Evolutionary conservation across 2,113 vertebrate species (phyloP), one percentile per base, ranked within the genome.

Genomic region (Rhea pennata): DNA sequence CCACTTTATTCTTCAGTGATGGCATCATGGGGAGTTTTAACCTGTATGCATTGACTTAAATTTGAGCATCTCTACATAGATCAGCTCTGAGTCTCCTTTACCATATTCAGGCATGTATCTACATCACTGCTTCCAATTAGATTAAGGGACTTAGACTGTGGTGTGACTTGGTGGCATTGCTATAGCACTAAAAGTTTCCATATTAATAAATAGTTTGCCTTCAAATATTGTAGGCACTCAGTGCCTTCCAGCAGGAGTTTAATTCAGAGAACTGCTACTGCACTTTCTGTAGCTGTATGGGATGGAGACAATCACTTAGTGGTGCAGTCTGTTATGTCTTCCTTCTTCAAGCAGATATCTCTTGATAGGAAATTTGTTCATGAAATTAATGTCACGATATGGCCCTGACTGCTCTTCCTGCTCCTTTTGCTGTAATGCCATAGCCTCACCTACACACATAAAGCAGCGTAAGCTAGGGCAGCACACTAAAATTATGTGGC

Each of bases 31-130:
- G 15, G 10, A 7, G 54, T 15, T 58, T 15, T 26, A 40, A 65
- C 62, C 36, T 65, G 23, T 36, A 15, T 31, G 13, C 46, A 36
- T 5, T 66, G 24, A 65, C 58, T 78, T 86, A 31, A 69, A 48
- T 46, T 73, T 1, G 6, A 62, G 19, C 2, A 0, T 29, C 48
- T 78, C 33, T 0, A 2, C 23, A 48, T 14, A 78, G 27, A 78
- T 8, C 0, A 2, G 15, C 61, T 74, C 62, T 40, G 40, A 77
- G 48, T 39, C 54, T 74, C n/a, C 58, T 87, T 67, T 59, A 65
- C 10, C 26, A 78, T 74, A 91, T 46, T 46, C 44, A 85, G n/a
- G 66, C 17, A 21, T 61, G 2, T 21, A 61, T 5, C 44, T 75
- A 23, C 51, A 62, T 24, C 6, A 21, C 20, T 65, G 56, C 7